phyloP scores from a whole-genome alignment of 2,113 vertebrate species.

The Notothenia coriiceps region DNA sequence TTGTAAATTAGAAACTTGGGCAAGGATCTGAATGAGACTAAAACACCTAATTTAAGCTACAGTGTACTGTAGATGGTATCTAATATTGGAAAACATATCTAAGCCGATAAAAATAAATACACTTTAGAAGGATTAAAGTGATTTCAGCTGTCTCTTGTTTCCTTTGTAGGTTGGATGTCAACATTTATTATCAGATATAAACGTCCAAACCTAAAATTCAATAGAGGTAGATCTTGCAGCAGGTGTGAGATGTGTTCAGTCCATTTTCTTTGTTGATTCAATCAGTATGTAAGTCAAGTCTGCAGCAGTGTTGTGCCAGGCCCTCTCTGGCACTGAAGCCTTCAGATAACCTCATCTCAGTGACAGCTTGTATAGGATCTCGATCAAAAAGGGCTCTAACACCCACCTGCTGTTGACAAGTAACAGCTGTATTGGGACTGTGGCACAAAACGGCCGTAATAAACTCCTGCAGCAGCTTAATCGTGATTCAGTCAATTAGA shows the following conservation, averaged over 20 bases:
- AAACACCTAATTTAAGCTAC: not conserved
- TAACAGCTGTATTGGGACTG: conserved; percentile 8
- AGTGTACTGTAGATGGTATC: not conserved
- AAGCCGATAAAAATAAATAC: not conserved
- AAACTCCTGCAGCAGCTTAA: not conserved
- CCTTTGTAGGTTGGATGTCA: not conserved
- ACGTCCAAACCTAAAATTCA: conserved; percentile 7
- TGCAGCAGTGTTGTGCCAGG: not conserved
- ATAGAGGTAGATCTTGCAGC: conserved; percentile 14
- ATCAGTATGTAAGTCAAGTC: conserved; percentile 39
- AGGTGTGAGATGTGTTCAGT: conserved; percentile 23
- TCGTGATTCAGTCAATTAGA: conserved; percentile 16
- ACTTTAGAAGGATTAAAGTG: not conserved
- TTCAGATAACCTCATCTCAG: conserved; percentile 29
- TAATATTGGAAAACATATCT: not conserved
- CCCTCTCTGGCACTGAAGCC: conserved; percentile 9
- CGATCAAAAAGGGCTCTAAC: conserved; percentile 5
- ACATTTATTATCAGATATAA: not conserved
- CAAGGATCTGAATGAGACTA: not conserved
- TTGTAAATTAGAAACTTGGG: not conserved
- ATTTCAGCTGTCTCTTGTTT: conserved; percentile 1
- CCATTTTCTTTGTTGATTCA: conserved; percentile 25
- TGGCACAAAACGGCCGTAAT: not conserved
- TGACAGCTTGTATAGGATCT: conserved; percentile 4
- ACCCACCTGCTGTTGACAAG: conserved; percentile 34